Percentiles rank a stretch among this genome's conserved stretches.
Conservation (phyloP, 2,113 vertebrate genomes). For the Nettapus auritus region DNA sequence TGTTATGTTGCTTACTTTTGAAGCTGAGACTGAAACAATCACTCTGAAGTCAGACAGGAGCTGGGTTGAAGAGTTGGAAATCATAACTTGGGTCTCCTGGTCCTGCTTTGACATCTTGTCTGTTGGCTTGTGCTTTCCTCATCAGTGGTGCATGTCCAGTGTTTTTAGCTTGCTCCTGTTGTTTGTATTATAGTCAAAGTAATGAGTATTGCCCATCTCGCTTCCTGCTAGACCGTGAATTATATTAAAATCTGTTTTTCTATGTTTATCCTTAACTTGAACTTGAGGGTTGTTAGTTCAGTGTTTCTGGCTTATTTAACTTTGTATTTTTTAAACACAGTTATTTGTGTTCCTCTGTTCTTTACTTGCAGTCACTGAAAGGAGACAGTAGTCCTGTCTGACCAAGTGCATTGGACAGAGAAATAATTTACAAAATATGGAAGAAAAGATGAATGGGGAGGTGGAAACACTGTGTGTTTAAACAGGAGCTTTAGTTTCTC, state of each 20-base stretch:
- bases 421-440: not conserved
- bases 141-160: accelerated
- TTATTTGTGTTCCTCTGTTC: not conserved
- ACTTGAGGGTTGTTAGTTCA: not conserved
- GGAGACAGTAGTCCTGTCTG: not conserved
- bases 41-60: not conserved
- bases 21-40: not conserved
- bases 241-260: not conserved
- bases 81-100: not conserved
- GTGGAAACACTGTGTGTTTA: not conserved
- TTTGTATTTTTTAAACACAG: not conserved
- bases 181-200: not conserved
- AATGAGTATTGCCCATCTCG: not conserved
- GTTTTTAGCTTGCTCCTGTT: not conserved
- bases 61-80: not conserved
- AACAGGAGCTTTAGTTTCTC: not conserved
- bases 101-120: not conserved
- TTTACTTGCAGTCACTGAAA: not conserved
- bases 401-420: not conserved
- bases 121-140: not conserved
- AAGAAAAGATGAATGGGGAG: not conserved
- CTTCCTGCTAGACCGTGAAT: not conserved
- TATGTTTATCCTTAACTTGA: not conserved
- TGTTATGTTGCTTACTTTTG: not conserved
- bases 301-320: not conserved